These are phyloP conservation scores for Eueides isabella DNA, from an alignment of 1,140 invertebrate genomes.

Conservation along the genomic window DNA sequence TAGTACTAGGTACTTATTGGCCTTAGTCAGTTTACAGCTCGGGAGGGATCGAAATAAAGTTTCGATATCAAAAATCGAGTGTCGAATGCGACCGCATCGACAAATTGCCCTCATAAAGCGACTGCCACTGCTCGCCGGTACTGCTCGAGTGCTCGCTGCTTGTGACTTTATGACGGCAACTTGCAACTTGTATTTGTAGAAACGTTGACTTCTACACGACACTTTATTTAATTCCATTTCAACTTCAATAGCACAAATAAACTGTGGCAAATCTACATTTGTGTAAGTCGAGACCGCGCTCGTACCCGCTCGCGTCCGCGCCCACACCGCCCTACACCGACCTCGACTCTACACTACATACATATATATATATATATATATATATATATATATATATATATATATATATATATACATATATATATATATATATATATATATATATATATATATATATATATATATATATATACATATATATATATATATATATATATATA, in stretches of 20 bases:
- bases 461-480: too few relatives aligned
- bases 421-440: too few relatives aligned
- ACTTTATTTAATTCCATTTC: constrained; percentile 35
- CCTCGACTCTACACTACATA: background rate
- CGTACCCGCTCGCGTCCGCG: too few relatives aligned
- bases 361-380: too few relatives aligned
- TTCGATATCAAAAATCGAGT: constrained; percentile 45
- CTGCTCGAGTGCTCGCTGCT: too few relatives aligned
- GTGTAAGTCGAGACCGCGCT: background rate
- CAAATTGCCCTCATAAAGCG: constrained; percentile 43
- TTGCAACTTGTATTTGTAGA: constrained; percentile 24
- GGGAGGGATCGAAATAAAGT: constrained; percentile 36
- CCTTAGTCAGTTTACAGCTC: background rate
- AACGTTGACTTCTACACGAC: constrained; percentile 24
- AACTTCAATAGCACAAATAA: constrained; percentile 37
- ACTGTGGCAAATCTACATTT: constrained; percentile 33
- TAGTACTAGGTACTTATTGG: background rate
- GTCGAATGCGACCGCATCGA: constrained; percentile 37
- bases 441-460: too few relatives aligned
- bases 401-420: too few relatives aligned
- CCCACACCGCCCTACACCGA: background rate
- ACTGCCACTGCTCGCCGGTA: constrained; percentile 24
- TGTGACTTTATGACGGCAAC: too few relatives aligned
- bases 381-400: too few relatives aligned
- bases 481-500: too few relatives aligned